Evolutionary conservation across 1,140 invertebrate species (phyloP).

Genomic region (Asbolus verrucosus): DNA sequence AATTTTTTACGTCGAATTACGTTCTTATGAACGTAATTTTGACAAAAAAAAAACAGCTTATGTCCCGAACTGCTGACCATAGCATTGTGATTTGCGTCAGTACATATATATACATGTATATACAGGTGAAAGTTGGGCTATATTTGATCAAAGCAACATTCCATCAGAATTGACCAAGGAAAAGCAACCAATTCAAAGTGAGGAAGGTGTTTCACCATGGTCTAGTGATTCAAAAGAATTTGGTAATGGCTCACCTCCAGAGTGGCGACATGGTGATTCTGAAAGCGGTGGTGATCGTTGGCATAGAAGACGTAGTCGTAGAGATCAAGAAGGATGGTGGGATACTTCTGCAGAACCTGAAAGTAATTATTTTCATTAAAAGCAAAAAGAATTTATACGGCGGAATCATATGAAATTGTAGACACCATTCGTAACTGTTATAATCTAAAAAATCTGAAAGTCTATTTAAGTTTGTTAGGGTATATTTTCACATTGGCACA

Average conservation of each 20-base stretch:
- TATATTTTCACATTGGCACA: too few relatives aligned
- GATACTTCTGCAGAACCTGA: constrained; percentile 62
- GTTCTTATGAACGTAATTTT: too few relatives aligned
- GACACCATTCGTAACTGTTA: too few relatives aligned
- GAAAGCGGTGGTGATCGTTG: constrained; percentile 60
- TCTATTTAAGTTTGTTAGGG: too few relatives aligned
- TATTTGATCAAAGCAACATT: constrained; percentile 61
- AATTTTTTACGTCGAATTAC: too few relatives aligned
- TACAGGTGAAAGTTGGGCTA: constrained; percentile 63
- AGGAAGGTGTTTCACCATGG: constrained; percentile 76
- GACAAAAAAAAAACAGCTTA: too few relatives aligned
- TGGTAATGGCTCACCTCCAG: constrained; percentile 65
- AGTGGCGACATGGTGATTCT: constrained; percentile 67
- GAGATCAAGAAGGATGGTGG: constrained; percentile 65
- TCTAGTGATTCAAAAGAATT: constrained; percentile 82
- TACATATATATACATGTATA: too few relatives aligned
- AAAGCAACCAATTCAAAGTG: constrained; percentile 64
- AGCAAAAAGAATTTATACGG: too few relatives aligned
- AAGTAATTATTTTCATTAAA: constrained; percentile 54
- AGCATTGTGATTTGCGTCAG: too few relatives aligned
- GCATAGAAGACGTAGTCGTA: constrained; percentile 66
- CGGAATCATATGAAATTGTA: too few relatives aligned
- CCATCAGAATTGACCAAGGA: constrained; percentile 54
- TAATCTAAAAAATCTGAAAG: too few relatives aligned
- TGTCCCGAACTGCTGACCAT: too few relatives aligned